Base-by-base conservation (phyloP, 2,888 invertebrate species). In the Melanostoma scalare region DNA sequence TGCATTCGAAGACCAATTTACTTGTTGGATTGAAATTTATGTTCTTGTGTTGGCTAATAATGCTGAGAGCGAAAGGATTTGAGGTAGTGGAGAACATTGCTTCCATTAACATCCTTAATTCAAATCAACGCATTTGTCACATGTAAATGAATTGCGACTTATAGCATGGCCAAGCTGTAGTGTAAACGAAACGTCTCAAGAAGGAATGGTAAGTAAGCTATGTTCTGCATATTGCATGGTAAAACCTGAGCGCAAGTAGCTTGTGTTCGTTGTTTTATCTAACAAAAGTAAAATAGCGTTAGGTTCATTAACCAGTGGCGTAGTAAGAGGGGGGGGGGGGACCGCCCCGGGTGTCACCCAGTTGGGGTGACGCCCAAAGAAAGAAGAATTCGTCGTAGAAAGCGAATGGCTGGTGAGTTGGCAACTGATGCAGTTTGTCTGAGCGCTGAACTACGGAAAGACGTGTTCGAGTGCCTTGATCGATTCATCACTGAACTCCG, bases 21-120 rank as follows among this genome's bases (percentile, higher is more conserved):
- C 82, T 82, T 82, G 77, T 82, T 77, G 82, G 68, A 69, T 77
- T 77, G 58, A 31, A 55, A 58, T 68, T 65, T 67, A 60, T 67
- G 42, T 46, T 55, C 60, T 60, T 33, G 40, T 20, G 20, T 20
- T 20, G 1, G 20, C 20, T 72, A 53, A 65, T 53, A 50, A 60
- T 53, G 30, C 48, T n/a, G 31, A 46, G 48, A 52, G n/a, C 20
- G 44, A 8, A 38, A 4, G 42, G 44, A 46, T 8, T 46, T 4
- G 6, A 1, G n/a, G 44, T 10, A 10, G 6, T 10, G 10, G 36
- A 36, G 9, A 20, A 8, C 3, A 20, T 30, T 48, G 5, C 31
- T 56, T 40, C 8, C 8, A 20, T 55, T 38, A 20, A 8, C 4
- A 58, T 58, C 10, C 58, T 42, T 5, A 46, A 35, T 35, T 31